These are phyloP conservation scores for Trogon melanurus DNA, from an alignment of 2,113 vertebrate species.

Conservation along the genomic window DNA sequence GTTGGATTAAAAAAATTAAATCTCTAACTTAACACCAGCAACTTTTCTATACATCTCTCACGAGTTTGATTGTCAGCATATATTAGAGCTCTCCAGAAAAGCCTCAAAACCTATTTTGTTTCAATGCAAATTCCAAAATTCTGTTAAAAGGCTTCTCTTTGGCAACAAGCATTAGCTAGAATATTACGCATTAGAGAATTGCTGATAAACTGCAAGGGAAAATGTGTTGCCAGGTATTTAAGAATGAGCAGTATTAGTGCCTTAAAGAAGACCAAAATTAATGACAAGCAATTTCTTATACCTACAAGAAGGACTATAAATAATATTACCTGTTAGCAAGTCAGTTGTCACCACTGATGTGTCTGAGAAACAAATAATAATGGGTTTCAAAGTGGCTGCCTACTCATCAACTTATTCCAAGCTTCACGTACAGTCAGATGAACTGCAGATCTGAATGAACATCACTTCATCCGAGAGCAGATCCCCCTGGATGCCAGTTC, in stretches of 20 bases:
- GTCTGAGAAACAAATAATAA: not conserved
- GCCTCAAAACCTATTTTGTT: not conserved
- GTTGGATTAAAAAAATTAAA: not conserved
- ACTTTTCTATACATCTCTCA: not conserved
- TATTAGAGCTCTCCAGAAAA: not conserved
- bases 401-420: not conserved
- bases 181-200: not conserved
- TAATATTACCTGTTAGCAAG: slow-evolving; percentile 13
- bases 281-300: not conserved
- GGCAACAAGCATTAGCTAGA: not conserved
- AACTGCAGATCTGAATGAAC: not conserved
- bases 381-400: not conserved
- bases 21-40: not conserved
- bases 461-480: not conserved
- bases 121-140: not conserved
- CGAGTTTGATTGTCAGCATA: not conserved
- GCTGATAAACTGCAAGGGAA: not conserved
- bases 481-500: not conserved
- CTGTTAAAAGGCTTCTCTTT: slow-evolving; percentile 3
- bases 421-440: not conserved
- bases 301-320: not conserved
- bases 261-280: not conserved
- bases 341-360: not conserved
- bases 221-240: not conserved
- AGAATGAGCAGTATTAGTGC: not conserved